These are phyloP conservation scores for Idris sp. DNA, from an alignment of 1,140 invertebrate species.

Conservation along the genomic window DNA sequence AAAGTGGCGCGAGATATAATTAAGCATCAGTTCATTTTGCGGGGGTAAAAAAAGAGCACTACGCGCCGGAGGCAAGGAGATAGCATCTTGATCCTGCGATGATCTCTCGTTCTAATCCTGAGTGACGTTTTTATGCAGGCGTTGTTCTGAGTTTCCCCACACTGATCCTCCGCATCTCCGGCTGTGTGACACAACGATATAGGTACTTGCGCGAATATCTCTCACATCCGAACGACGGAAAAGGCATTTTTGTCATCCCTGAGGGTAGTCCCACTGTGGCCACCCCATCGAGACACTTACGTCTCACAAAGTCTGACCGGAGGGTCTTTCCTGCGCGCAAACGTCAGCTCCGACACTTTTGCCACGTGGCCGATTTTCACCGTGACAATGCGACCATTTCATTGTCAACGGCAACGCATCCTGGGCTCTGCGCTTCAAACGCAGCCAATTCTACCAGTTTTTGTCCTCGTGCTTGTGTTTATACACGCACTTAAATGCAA, in stretches of 20 bases:
- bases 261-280: slow-evolving; percentile 1
- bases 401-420: slow-evolving; percentile 63
- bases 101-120: slow-evolving; percentile 71
- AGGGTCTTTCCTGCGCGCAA: slow-evolving; percentile 44
- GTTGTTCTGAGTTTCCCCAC: slow-evolving; percentile 61
- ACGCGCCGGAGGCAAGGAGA: slow-evolving; percentile 40
- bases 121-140: slow-evolving; percentile 73
- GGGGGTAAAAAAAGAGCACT: slow-evolving; percentile 22
- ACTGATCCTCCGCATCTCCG: slow-evolving; percentile 27
- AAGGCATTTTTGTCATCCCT: slow-evolving; percentile 50
- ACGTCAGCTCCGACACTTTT: slow-evolving; percentile 59
- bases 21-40: slow-evolving; percentile 41
- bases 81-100: slow-evolving; percentile 67
- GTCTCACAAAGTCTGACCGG: slow-evolving; percentile 60
- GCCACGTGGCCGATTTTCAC: slow-evolving; percentile 65
- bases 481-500: slow-evolving; percentile 7
- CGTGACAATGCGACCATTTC: slow-evolving; percentile 63
- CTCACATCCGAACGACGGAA: slow-evolving; percentile 63
- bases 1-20: slow-evolving; percentile 31
- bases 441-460: slow-evolving; percentile 14
- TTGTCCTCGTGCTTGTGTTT: slow-evolving; percentile 39
- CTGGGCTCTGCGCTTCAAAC: slow-evolving; percentile 35
- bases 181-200: slow-evolving; percentile 30
- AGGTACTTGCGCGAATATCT: slow-evolving; percentile 45
- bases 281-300: slow-evolving; percentile 47